Conservation (phyloP, 1,140 invertebrate species). For the Aphelenchoides avenae region DNA sequence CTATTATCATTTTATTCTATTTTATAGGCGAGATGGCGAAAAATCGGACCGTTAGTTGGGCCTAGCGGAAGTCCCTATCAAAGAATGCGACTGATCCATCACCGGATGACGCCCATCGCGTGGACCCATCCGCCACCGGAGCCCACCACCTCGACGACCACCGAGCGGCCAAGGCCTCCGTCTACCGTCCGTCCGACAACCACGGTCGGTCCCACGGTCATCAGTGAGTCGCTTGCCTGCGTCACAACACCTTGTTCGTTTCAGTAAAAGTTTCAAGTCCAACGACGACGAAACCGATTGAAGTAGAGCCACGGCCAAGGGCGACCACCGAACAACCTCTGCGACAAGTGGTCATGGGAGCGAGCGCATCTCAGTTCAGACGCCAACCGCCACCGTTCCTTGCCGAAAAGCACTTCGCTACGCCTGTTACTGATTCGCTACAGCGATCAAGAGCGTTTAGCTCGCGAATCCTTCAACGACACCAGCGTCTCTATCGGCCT, state of each 20-base stretch:
- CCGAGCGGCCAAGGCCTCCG: not conserved
- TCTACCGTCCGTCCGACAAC: not conserved
- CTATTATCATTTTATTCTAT: not conserved
- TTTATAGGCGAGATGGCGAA: constrained; percentile 30
- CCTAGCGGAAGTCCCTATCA: constrained; percentile 9
- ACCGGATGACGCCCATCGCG: no score
- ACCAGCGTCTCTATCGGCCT: not conserved
- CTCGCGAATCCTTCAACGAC: not conserved
- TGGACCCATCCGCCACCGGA: constrained; percentile 18
- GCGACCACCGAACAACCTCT: constrained; percentile 1
- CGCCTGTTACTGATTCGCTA: no score
- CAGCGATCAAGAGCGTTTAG: constrained; percentile 8
- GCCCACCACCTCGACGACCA: constrained; percentile 8
- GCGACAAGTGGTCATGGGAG: no score
- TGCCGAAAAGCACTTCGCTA: no score
- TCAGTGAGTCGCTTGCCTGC: no score
- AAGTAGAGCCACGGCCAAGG: not conserved
- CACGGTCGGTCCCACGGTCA: not conserved
- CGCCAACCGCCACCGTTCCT: no score
- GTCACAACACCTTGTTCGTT: no score
- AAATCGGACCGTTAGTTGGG: constrained; percentile 33
- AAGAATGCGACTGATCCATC: constrained; percentile 18
- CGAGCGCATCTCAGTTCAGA: no score
- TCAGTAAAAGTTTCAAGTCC: no score
- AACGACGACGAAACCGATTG: not conserved